Base-by-base conservation (phyloP, 2,888 invertebrate species). In the Mongoloraphidia duomilia region DNA sequence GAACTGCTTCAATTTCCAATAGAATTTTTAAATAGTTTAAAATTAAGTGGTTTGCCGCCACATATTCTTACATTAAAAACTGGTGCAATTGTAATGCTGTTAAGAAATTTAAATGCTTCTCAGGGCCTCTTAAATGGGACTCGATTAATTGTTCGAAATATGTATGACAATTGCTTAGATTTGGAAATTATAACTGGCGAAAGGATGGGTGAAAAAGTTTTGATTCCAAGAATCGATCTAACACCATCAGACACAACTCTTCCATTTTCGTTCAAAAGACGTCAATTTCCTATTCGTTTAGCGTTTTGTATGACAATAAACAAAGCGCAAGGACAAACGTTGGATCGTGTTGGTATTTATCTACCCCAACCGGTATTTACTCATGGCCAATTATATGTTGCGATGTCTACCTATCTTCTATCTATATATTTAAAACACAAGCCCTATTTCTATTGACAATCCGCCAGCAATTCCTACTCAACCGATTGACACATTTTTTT, bases 371-470 rank as follows among this genome's bases (percentile, higher is more conserved):
- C 55, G 1, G 54, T 55, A 2, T 55, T 56, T 42, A 49, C 41
- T 14, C 56, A 56, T 35, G 55, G 56, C 2, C 56, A 56, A 39
- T 33, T 56, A 34, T 56, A 55, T 40, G 53, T 56, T 2, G 56
- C 54, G 2, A 41, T 55, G 9, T 52, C 52, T 17, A n/a, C n/a
- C n/a, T n/a, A n/a, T n/a, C n/a, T n/a, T n/a, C n/a, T n/a, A n/a
- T n/a, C n/a, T n/a, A n/a, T n/a, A n/a, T n/a, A n/a, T n/a, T n/a
- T n/a, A n/a, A n/a, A n/a, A n/a, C n/a, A n/a, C n/a, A n/a, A n/a
- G n/a, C n/a, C n/a, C n/a, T n/a, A n/a, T n/a, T n/a, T n/a, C n/a
- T n/a, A n/a, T n/a, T n/a, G n/a, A n/a, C n/a, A n/a, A n/a, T n/a
- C n/a, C n/a, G n/a, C n/a, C n/a, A n/a, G n/a, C n/a, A n/a, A n/a